Percentiles rank a stretch among this genome's conserved stretches.
Conservation (phyloP, 1,140 invertebrate species). For the Phenacoccus solenopsis region DNA sequence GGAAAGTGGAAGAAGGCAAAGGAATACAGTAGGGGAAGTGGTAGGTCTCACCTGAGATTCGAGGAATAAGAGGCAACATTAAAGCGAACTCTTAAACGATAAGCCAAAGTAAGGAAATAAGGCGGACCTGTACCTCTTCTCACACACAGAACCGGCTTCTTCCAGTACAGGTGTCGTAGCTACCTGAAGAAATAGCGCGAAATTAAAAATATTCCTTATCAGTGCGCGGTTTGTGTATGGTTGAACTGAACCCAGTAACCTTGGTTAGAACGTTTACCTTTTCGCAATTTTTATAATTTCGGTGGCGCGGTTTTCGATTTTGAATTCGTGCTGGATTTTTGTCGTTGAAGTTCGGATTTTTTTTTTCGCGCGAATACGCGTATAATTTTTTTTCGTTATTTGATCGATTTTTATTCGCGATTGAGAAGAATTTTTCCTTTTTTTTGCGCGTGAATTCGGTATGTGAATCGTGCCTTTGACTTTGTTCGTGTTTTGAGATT, state of each 20-base stretch:
- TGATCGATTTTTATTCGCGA: too few species aligned
- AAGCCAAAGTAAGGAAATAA: slow-evolving; percentile 16
- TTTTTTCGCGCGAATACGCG: not conserved
- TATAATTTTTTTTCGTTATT: not conserved
- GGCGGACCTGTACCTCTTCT: slow-evolving; percentile 15
- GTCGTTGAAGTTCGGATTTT: not conserved
- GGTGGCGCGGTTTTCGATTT: not conserved
- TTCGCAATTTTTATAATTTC: not conserved
- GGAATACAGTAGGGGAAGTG: slow-evolving; percentile 12
- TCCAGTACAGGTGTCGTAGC: slow-evolving; percentile 15
- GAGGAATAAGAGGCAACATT: slow-evolving; percentile 3
- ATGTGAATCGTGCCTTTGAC: not conserved
- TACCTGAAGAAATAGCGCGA: slow-evolving; percentile 16
- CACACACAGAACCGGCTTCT: slow-evolving; percentile 6
- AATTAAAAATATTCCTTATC: slow-evolving; percentile 17
- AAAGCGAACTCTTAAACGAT: slow-evolving; percentile 6
- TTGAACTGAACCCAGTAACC: slow-evolving; percentile 17
- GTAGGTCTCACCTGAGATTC: slow-evolving; percentile 17
- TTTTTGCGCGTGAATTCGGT: not conserved
- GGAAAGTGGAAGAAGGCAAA: slow-evolving; percentile 10
- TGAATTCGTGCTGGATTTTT: too few species aligned
- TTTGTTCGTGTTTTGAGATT: not conserved
- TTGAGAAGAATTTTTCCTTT: not conserved
- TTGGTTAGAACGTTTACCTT: slow-evolving; percentile 11
- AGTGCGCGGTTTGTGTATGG: not conserved